phyloP scores from a whole-genome alignment of 2,113 vertebrate genomes.

The Ciconia maguari region DNA sequence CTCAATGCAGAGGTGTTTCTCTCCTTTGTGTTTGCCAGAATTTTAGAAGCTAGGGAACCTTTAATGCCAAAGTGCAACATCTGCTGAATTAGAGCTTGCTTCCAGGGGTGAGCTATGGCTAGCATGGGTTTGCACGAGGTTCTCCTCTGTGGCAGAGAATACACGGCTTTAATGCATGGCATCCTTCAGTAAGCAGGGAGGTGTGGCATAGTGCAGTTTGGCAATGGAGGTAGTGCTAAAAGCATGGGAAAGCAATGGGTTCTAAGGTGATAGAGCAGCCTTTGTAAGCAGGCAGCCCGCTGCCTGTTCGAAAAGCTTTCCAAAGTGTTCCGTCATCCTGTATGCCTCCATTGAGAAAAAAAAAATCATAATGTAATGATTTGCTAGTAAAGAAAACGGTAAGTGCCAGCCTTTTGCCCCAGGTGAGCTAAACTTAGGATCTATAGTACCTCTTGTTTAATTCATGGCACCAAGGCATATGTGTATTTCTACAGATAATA shows the following conservation, averaged over 20 bases:
- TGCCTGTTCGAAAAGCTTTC: background rate
- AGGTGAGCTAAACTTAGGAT: background rate
- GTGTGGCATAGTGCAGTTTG: background rate
- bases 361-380: background rate
- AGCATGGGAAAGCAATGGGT: too few species aligned
- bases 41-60: background rate
- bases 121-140: accelerated
- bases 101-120: background rate
- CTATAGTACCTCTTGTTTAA: background rate
- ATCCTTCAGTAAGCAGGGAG: accelerated
- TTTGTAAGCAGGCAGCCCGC: accelerated
- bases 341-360: background rate
- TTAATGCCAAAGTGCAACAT: accelerated
- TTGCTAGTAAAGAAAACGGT: background rate
- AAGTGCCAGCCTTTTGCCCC: background rate
- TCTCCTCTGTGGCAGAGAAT: background rate
- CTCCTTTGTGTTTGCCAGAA: accelerated
- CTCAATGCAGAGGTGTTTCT: background rate
- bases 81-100: background rate
- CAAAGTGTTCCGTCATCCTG: accelerated
- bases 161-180: accelerated
- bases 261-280: accelerated
- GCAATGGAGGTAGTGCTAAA: accelerated
- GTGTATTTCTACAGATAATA: background rate
- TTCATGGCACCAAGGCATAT: accelerated